Base-by-base conservation (phyloP, 1,140 invertebrate species). In the Drosophila orena region DNA sequence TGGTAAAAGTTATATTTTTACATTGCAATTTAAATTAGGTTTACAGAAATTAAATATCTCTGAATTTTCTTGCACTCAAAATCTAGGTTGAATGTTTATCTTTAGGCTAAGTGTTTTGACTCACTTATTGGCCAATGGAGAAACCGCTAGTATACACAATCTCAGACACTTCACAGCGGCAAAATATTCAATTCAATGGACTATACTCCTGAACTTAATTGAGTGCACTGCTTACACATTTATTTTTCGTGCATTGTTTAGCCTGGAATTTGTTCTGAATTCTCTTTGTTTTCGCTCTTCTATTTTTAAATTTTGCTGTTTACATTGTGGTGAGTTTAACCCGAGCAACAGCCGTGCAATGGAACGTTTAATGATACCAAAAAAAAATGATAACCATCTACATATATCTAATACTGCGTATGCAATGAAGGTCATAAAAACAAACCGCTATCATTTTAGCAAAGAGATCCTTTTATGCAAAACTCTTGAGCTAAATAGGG, bases 281-380 rank as follows among this genome's bases (percentile, higher is more conserved):
- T 62, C 42, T 44, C 35, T 35, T 62, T 42, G 58, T 52, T 52
- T 68, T 64, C 20, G 59, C 64, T 43, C 11, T 34, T 50, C 64
- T 68, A 68, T 68, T 68, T 68, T 43, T 68, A 64, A 65, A 50
- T 64, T 68, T 68, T 30, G 59, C 59, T 68, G 64, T 68, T 68
- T 68, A 68, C 64, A 65, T 64, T 68, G 59, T 52, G 20, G 64
- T 64, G 37, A 52, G 64, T 43, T 17, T 11, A 62, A 35, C 59
- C 42, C 64, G 46, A 42, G 20, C 35, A 35, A 17, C 12, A 12
- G 24, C 44, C 11, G 12, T 15, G 15, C 14, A 42, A 61, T 22
- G 3, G 20, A 40, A 20, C 35, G 38, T 65, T 22, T 47, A 54
- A 30, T 22, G 30, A 20, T 40, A 24, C 24, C 37, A 27, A n/a